phyloP scores from a whole-genome alignment of 1,140 invertebrate species.

The Achroia grisella region DNA sequence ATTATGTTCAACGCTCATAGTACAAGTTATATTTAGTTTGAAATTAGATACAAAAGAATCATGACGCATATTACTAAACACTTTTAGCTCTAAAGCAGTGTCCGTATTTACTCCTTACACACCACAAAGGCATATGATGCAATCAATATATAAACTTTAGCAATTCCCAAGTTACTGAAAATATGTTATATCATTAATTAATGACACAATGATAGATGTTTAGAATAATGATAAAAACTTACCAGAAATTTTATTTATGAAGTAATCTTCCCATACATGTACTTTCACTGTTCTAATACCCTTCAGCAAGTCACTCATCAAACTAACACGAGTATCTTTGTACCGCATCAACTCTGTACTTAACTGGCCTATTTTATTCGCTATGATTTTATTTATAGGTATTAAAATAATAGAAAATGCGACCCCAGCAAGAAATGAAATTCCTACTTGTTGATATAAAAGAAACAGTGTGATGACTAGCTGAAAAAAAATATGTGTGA shows the following conservation, averaged over 20 bases:
- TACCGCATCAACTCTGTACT: constrained; percentile 92
- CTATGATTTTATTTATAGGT: constrained; percentile 94
- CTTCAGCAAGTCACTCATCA: constrained; percentile 90
- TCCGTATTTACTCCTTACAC: too few species aligned
- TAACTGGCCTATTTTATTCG: constrained; percentile 90
- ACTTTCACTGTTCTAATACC: constrained; percentile 94
- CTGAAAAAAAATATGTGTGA: constrained; percentile 73
- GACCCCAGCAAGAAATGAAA: constrained; percentile 93
- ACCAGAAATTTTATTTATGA: constrained; percentile 79
- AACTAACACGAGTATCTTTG: constrained; percentile 93
- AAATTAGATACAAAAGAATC: too few species aligned
- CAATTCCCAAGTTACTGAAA: too few species aligned
- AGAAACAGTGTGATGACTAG: constrained; percentile 87
- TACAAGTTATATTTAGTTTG: too few species aligned
- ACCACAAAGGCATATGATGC: too few species aligned
- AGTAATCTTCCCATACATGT: constrained; percentile 95
- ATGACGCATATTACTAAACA: too few species aligned
- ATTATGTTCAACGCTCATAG: too few species aligned
- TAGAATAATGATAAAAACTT: constrained; percentile 3
- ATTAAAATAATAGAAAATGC: constrained; percentile 91
- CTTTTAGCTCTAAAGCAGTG: too few species aligned
- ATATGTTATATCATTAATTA: too few species aligned
- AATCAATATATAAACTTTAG: too few species aligned
- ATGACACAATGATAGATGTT: too few species aligned
- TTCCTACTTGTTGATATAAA: constrained; percentile 90